Base-by-base conservation (phyloP, 2,797 vertebrate species). In the Aeoliscus strigatus region DNA sequence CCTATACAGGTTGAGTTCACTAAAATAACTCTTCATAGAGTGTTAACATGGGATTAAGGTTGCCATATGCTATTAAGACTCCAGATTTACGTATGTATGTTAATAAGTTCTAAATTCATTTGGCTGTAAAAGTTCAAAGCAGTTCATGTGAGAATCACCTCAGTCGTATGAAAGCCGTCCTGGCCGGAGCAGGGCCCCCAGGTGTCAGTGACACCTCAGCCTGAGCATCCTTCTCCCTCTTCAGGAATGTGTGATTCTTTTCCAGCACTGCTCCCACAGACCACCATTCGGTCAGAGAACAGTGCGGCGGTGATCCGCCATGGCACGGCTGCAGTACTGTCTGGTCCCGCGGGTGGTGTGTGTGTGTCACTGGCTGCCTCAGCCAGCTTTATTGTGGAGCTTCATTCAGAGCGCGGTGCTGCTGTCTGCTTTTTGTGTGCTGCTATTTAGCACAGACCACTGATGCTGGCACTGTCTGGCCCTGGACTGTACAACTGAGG, bases 221-320 rank as follows among this genome's bases (percentile, higher is more conserved):
- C 60, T 25, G 58, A 56, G 68, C 69, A 37, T 63, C 70, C 47
- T 64, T 44, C 52, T 62, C 66, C 67, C 82, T 82, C 82, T 83
- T 80, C 73, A 84, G 86, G 86, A 87, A 86, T 85, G 86, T 83
- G 79, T 84, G 83, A 84, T 86, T 86, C 66, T 65, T 70, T 85
- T 86, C 84, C 83, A 86, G 74, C 66, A 21, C 66, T 39, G 68
- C 57, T 51, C 50, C 37, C 61, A 73, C 70, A 66, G 81, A 79
- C 61, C 64, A 33, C 61, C 28, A 15, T 62, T 59, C 42, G 27
- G 66, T 77, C 69, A 53, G 59, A 73, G 67, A 81, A 77, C 75
- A 77, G 73, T 42, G 54, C 35, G 2, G 51, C 10, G 53, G 66
- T 78, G 79, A 78, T 79, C 81, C 38, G 56, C 18, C 18, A 59